Percentiles rank a stretch among this genome's conserved stretches.
Conservation (phyloP, 1,140 invertebrate species). For the Dreissena rostriformis region DNA sequence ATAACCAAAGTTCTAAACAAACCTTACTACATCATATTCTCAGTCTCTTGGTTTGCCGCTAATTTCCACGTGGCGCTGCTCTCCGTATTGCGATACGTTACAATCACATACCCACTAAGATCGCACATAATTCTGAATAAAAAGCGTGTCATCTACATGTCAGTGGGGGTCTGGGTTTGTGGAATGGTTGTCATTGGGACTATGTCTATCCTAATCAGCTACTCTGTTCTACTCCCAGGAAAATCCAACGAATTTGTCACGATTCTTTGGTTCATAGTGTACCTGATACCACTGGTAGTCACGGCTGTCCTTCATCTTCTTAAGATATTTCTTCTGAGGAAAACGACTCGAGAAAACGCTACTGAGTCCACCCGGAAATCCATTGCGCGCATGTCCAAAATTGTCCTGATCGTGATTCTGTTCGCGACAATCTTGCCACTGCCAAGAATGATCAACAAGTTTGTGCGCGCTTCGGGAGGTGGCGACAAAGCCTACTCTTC, state of each 20-base stretch:
- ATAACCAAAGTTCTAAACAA: background rate
- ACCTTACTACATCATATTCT: slow-evolving; percentile 27
- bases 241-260: slow-evolving; percentile 38
- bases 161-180: slow-evolving; percentile 12
- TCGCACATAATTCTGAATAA: background rate
- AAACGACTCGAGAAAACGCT: slow-evolving; percentile 7
- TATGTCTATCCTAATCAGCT: slow-evolving; percentile 2
- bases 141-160: slow-evolving; percentile 20
- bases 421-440: slow-evolving; percentile 34
- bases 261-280: slow-evolving; percentile 38
- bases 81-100: slow-evolving; percentile 34
- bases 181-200: slow-evolving; percentile 27
- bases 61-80: slow-evolving; percentile 49
- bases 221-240: slow-evolving; percentile 6
- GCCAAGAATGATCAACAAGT: slow-evolving; percentile 30
- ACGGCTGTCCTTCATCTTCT: slow-evolving; percentile 29
- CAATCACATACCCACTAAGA: slow-evolving; percentile 28
- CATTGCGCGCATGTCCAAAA: slow-evolving; percentile 31
- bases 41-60: slow-evolving; percentile 47
- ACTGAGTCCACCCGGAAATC: slow-evolving; percentile 9
- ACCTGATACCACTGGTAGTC: slow-evolving; percentile 36
- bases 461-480: background rate
- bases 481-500: slow-evolving; percentile 15
- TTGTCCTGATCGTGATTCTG: slow-evolving; percentile 38
- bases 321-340: slow-evolving; percentile 30